These are phyloP conservation scores for Dryocosmus kuriphilus DNA, from an alignment of 2,888 invertebrate genomes.

Conservation along the genomic window DNA sequence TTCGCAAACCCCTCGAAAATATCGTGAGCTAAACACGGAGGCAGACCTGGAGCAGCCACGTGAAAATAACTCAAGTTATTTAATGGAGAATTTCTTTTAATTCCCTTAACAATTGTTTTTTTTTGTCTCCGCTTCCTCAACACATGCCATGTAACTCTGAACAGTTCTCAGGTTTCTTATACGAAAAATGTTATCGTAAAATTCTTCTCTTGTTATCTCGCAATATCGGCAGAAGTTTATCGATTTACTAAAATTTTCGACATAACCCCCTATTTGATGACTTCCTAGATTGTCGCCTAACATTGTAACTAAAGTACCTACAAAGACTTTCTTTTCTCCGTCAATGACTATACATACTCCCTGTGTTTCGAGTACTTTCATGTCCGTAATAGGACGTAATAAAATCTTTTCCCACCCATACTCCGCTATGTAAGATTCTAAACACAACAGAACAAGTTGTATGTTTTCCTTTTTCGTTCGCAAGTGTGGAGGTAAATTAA, in stretches of 20 bases:
- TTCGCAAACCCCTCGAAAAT: constrained; percentile 54
- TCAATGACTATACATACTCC: constrained; percentile 49
- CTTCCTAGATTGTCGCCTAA: constrained; percentile 38
- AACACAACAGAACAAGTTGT: constrained; percentile 59
- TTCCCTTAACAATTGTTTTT: too few relatives aligned
- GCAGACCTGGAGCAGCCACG: constrained; percentile 53
- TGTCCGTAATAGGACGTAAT: constrained; percentile 53
- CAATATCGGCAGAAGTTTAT: too few relatives aligned
- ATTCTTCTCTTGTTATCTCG: constrained; percentile 36
- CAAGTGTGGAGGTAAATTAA: constrained; percentile 57
- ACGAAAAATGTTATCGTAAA: neutral
- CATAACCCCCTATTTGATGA: constrained; percentile 64
- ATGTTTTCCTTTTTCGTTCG: constrained; percentile 58
- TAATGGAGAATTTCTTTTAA: too few relatives aligned
- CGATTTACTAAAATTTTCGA: constrained; percentile 61
- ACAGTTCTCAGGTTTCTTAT: too few relatives aligned
- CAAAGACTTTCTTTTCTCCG: constrained; percentile 15
- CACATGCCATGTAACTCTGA: neutral
- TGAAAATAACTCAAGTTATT: constrained; percentile 56
- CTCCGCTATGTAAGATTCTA: constrained; percentile 57
- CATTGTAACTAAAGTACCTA: constrained; percentile 56
- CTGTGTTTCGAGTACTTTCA: constrained; percentile 57
- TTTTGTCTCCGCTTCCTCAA: constrained; percentile 17
- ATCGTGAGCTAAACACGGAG: constrained; percentile 54
- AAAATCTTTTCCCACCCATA: constrained; percentile 58